Evolutionary conservation across 2,797 vertebrate species (phyloP).

Genomic region (Tamandua tetradactyla): DNA sequence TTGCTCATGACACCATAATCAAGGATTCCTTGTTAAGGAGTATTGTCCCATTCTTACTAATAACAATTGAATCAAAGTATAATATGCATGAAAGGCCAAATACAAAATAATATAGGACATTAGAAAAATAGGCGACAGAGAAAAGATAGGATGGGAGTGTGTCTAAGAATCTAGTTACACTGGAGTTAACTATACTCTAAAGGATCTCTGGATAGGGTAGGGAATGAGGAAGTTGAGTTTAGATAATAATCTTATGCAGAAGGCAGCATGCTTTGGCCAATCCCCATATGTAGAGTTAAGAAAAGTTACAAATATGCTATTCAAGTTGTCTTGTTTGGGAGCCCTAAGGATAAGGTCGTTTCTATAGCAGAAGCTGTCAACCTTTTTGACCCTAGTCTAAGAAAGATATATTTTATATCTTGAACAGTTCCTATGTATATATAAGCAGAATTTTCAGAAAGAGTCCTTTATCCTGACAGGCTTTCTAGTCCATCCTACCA

Average conservation of each 20-base stretch:
- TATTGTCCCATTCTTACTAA: neutral
- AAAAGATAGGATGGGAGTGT: neutral
- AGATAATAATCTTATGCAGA: neutral
- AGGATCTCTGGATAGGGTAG: neutral
- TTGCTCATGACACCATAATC: neutral
- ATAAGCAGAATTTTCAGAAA: neutral
- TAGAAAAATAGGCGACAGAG: neutral
- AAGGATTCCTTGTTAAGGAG: neutral
- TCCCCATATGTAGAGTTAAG: neutral
- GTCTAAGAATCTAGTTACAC: neutral
- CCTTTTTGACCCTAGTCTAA: neutral
- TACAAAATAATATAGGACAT: neutral
- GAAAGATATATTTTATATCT: neutral
- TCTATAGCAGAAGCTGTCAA: neutral
- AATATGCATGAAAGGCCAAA: neutral
- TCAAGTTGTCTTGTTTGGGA: neutral
- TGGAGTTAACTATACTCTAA: neutral
- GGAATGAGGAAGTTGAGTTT: neutral
- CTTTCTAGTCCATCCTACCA: neutral
- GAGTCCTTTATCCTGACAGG: neutral
- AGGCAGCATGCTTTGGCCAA: neutral
- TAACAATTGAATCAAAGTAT: neutral
- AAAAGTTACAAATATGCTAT: neutral
- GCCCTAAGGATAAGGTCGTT: neutral
- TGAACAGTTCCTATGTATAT: no score